phyloP scores from a whole-genome alignment of 2,797 vertebrate genomes.

The Trachops cirrhosus region DNA sequence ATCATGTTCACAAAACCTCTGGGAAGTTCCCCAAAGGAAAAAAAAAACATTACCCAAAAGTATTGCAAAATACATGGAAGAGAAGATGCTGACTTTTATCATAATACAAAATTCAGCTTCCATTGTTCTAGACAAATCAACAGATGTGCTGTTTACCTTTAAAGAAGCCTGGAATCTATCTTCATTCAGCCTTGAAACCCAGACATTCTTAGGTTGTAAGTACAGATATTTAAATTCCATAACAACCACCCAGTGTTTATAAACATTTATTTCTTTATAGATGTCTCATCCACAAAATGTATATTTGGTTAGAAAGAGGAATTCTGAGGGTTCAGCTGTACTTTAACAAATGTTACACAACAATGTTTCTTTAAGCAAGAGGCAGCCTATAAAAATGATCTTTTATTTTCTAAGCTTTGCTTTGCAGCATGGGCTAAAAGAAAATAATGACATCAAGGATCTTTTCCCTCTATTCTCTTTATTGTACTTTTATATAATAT shows the following conservation, averaged over 20 bases:
- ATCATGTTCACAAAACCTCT: slow-evolving; percentile 66
- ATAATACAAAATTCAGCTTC: slow-evolving; percentile 62
- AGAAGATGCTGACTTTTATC: slow-evolving; percentile 49
- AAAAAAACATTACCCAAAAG: slow-evolving; percentile 57
- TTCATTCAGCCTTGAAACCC: slow-evolving; percentile 60
- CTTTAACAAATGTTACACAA: slow-evolving; percentile 31
- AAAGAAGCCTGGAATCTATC: slow-evolving; percentile 60
- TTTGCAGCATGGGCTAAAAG: slow-evolving; percentile 24
- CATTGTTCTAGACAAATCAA: slow-evolving; percentile 57
- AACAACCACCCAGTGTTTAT: slow-evolving; percentile 56
- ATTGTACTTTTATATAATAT: slow-evolving; percentile 23
- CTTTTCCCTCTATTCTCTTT: background rate
- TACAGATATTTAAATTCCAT: slow-evolving; percentile 61
- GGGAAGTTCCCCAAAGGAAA: slow-evolving; percentile 59
- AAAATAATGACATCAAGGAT: slow-evolving; percentile 36
- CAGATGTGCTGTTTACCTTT: slow-evolving; percentile 60
- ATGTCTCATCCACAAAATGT: slow-evolving; percentile 53
- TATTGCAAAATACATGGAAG: slow-evolving; percentile 67
- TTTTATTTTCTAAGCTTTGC: slow-evolving; percentile 43
- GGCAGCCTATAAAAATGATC: slow-evolving; percentile 32
- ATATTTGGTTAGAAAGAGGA: slow-evolving; percentile 61
- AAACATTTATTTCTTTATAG: slow-evolving; percentile 68
- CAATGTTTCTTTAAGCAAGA: slow-evolving; percentile 35
- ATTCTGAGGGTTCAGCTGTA: slow-evolving; percentile 45
- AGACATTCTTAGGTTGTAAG: slow-evolving; percentile 61